These are phyloP conservation scores for Prionailurus viverrinus DNA, from an alignment of 2,113 vertebrate genomes.

Conservation along the genomic window DNA sequence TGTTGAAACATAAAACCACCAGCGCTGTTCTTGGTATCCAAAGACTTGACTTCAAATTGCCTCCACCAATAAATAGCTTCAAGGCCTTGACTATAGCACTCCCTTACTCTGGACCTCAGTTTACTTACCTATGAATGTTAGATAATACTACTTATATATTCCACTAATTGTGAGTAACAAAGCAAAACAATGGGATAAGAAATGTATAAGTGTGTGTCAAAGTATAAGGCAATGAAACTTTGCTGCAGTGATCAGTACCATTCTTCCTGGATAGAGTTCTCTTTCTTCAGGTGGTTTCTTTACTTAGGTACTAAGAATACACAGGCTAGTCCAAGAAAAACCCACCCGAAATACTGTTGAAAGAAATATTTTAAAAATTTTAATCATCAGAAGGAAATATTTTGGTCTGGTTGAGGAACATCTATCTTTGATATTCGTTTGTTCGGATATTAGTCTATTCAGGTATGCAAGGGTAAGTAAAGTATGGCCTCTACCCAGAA, in stretches of 20 bases:
- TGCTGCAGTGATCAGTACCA: background rate
- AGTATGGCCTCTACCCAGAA: background rate
- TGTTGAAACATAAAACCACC: background rate
- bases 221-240: background rate
- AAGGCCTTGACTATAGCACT: background rate
- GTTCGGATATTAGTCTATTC: background rate
- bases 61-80: background rate
- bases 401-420: constrained; percentile 9
- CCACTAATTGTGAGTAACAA: background rate
- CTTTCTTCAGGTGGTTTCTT: background rate
- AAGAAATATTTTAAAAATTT: background rate
- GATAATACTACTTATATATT: background rate
- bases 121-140: background rate
- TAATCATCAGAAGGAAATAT: background rate
- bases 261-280: background rate
- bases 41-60: background rate
- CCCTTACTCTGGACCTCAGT: background rate
- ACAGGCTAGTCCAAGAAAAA: background rate
- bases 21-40: background rate
- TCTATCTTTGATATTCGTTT: background rate
- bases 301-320: constrained; percentile 11
- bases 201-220: background rate
- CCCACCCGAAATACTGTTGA: background rate
- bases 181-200: background rate
- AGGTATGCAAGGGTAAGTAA: background rate